These are phyloP conservation scores for Chalcis sispes DNA, from an alignment of 2,888 invertebrate species.

Conservation along the genomic window DNA sequence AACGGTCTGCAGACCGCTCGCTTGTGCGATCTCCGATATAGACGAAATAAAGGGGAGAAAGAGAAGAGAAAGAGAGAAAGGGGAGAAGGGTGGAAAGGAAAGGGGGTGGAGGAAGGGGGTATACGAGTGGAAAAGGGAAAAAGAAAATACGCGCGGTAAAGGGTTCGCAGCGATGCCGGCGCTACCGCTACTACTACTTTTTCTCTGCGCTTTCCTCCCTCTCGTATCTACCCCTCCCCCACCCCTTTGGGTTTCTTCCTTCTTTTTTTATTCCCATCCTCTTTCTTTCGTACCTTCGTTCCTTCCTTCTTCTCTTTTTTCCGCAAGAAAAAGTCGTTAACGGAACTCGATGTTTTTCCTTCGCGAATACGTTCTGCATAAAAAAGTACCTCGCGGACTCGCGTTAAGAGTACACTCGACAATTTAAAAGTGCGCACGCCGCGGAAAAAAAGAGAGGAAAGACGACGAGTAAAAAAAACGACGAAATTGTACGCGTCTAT, in stretches of 20 bases:
- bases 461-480: slow-evolving; percentile 16
- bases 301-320: slow-evolving; percentile 3
- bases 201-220: slow-evolving; percentile 3
- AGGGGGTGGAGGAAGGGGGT: slow-evolving; percentile 21
- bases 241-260: neutral
- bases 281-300: neutral
- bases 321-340: slow-evolving; percentile 52
- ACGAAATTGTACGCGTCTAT: neutral
- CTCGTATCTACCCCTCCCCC: neutral
- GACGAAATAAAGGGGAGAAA: slow-evolving; percentile 14
- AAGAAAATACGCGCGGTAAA: slow-evolving; percentile 40
- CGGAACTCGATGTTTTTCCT: slow-evolving; percentile 54
- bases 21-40: slow-evolving; percentile 32
- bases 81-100: neutral
- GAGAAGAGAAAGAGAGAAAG: neutral
- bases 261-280: neutral
- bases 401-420: slow-evolving; percentile 28
- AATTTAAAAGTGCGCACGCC: slow-evolving; percentile 31
- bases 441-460: neutral
- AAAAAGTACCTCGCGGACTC: slow-evolving; percentile 34
- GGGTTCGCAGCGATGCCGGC: too few species aligned
- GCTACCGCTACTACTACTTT: neutral
- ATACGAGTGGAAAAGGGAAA: slow-evolving; percentile 17
- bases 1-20: slow-evolving; percentile 5
- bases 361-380: slow-evolving; percentile 44